Conservation (phyloP, 2,797 vertebrate genomes). For the Melanotaenia trifasciata region DNA sequence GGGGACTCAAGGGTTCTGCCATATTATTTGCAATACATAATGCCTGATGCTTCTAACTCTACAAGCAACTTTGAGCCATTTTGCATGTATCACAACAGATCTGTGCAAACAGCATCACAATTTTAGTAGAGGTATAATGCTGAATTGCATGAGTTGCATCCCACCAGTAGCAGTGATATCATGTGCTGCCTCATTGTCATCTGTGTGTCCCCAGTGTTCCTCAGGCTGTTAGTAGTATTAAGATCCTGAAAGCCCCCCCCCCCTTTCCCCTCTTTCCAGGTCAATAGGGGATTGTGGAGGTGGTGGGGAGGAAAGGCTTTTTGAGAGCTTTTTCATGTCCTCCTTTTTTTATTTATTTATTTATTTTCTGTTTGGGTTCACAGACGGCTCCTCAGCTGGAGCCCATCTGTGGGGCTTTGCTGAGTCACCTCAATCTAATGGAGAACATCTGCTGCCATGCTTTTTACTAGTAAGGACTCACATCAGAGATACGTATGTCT, state of each 20-base stretch:
- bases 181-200: slow-evolving; percentile 11
- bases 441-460: slow-evolving; percentile 72
- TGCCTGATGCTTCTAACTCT: background rate
- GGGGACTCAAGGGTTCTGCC: background rate
- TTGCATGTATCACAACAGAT: background rate
- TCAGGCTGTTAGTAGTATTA: slow-evolving; percentile 3
- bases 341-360: slow-evolving; percentile 11
- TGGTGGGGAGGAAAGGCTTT: background rate
- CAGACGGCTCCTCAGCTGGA: slow-evolving; percentile 56
- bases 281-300: slow-evolving; percentile 30
- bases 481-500: slow-evolving; percentile 30
- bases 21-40: background rate
- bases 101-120: background rate
- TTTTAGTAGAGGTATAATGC: background rate
- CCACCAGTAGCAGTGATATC: slow-evolving; percentile 21
- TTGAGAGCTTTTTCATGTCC: slow-evolving; percentile 45
- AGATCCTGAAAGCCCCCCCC: slow-evolving; percentile 32
- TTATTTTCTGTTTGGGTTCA: slow-evolving; percentile 53
- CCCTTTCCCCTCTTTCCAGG: slow-evolving; percentile 9
- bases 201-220: background rate
- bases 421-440: slow-evolving; percentile 73
- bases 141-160: background rate
- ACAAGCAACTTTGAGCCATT: background rate
- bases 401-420: slow-evolving; percentile 65
- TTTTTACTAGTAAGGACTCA: slow-evolving; percentile 36